Conservation (phyloP, 2,113 vertebrate genomes). For the Xenopus laevis region DNA sequence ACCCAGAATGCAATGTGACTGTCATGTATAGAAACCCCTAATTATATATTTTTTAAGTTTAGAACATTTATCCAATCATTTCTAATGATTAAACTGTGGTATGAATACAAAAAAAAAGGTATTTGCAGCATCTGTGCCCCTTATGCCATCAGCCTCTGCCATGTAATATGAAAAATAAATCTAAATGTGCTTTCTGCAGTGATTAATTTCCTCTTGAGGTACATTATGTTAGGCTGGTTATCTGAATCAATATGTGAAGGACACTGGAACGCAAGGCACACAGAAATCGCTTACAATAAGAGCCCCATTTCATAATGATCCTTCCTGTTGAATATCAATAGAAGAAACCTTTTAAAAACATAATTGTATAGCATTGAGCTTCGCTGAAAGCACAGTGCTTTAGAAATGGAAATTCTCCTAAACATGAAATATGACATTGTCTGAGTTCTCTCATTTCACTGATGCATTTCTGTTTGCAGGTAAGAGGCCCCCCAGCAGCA, state of each 20-base stretch:
- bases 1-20: no score
- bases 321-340: slow-evolving; percentile 6
- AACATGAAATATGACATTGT: background rate
- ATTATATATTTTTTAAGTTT: no score
- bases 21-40: no score
- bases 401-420: background rate
- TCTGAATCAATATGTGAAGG: slow-evolving; percentile 26
- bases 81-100: no score
- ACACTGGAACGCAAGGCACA: slow-evolving; percentile 8
- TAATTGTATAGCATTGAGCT: slow-evolving; percentile 4
- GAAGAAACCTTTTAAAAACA: background rate
- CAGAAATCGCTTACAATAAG: slow-evolving; percentile 13
- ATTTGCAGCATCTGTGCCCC: no score
- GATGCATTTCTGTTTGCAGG: slow-evolving; percentile 60
- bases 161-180: background rate
- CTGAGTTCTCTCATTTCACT: slow-evolving; percentile 3
- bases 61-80: no score
- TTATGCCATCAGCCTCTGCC: background rate
- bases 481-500: slow-evolving; percentile 79
- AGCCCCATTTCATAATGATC: slow-evolving; percentile 6
- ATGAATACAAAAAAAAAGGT: no score
- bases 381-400: background rate
- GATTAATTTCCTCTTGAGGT: slow-evolving; percentile 9
- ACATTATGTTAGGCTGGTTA: slow-evolving; percentile 6
- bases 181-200: background rate